These are phyloP conservation scores for Anarrhichthys ocellatus DNA, from an alignment of 2,113 vertebrate species.

Conservation along the genomic window DNA sequence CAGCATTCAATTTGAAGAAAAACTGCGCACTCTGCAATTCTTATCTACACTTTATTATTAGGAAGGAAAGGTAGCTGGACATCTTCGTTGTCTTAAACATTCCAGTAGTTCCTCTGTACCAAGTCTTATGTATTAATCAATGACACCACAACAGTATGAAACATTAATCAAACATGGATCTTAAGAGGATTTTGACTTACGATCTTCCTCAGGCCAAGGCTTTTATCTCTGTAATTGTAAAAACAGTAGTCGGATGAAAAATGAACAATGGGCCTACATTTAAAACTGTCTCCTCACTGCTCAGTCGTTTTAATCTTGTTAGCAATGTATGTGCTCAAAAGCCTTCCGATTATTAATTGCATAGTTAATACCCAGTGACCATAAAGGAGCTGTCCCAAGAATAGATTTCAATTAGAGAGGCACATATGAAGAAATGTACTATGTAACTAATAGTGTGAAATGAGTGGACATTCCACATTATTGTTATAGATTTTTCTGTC, in stretches of 20 bases:
- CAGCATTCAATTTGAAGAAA: neutral
- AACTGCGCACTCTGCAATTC: neutral
- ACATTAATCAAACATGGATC: slow-evolving; percentile 23
- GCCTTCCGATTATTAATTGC: slow-evolving; percentile 58
- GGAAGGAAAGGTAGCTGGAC: neutral
- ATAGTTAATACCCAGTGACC: slow-evolving; percentile 38
- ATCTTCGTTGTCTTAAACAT: neutral
- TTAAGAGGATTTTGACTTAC: slow-evolving; percentile 11
- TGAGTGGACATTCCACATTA: slow-evolving; percentile 45
- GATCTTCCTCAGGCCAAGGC: neutral
- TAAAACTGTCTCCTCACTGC: slow-evolving; percentile 31
- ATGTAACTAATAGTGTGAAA: slow-evolving; percentile 39
- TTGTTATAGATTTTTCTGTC: slow-evolving; percentile 67
- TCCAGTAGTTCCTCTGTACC: neutral
- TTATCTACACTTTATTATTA: neutral
- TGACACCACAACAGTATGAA: slow-evolving; percentile 10
- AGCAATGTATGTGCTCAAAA: slow-evolving; percentile 17
- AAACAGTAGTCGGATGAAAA: slow-evolving; percentile 29
- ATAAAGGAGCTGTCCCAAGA: slow-evolving; percentile 31
- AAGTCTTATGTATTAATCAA: slow-evolving; percentile 14
- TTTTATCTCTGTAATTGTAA: slow-evolving; percentile 31
- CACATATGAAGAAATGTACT: slow-evolving; percentile 34
- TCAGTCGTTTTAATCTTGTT: slow-evolving; percentile 35
- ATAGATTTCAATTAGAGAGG: slow-evolving; percentile 62
- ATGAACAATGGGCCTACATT: slow-evolving; percentile 21